phyloP scores from a whole-genome alignment of 2,888 invertebrate genomes.

The Oscheius myriophilus region DNA sequence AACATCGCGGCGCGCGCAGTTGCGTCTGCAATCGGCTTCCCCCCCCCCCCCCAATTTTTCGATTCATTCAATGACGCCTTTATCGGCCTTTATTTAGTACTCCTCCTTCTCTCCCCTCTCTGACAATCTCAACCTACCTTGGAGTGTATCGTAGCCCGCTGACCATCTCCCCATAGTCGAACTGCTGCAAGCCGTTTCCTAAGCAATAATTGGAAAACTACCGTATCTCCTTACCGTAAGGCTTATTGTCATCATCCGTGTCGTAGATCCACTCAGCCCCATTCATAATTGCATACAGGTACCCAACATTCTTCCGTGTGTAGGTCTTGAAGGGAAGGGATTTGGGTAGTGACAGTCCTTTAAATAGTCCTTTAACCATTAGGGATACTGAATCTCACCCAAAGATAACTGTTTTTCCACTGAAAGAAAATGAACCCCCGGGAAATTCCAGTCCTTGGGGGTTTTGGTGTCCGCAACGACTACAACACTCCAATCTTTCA shows the following conservation, averaged over 20 bases:
- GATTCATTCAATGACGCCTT: too few species aligned
- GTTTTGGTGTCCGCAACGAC: slow-evolving; percentile 41
- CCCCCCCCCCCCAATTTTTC: too few species aligned
- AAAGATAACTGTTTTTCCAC: slow-evolving; percentile 23
- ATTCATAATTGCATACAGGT: slow-evolving; percentile 32
- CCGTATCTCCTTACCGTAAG: slow-evolving; percentile 16
- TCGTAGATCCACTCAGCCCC: slow-evolving; percentile 36
- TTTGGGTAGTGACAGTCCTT: neutral
- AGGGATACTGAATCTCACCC: neutral
- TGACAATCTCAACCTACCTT: neutral
- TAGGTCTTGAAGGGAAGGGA: neutral
- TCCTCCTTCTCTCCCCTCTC: neutral
- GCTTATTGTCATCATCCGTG: slow-evolving; percentile 34
- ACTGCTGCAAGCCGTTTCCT: slow-evolving; percentile 42
- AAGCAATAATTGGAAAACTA: slow-evolving; percentile 17
- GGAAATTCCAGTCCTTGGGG: slow-evolving; percentile 34
- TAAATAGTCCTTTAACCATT: too few species aligned
- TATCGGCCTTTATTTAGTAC: neutral
- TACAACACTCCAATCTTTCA: slow-evolving; percentile 36
- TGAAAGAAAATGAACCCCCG: slow-evolving; percentile 35
- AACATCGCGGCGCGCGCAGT: too few species aligned
- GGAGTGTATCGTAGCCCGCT: slow-evolving; percentile 29
- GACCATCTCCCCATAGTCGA: slow-evolving; percentile 29
- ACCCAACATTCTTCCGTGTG: slow-evolving; percentile 31
- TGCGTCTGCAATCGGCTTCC: too few species aligned